A percentile compares a stretch with the other conserved stretches of the same genome.
Evolutionary conservation across 2,888 invertebrate genomes (phyloP).

Genomic region (Sisyra nigra): DNA sequence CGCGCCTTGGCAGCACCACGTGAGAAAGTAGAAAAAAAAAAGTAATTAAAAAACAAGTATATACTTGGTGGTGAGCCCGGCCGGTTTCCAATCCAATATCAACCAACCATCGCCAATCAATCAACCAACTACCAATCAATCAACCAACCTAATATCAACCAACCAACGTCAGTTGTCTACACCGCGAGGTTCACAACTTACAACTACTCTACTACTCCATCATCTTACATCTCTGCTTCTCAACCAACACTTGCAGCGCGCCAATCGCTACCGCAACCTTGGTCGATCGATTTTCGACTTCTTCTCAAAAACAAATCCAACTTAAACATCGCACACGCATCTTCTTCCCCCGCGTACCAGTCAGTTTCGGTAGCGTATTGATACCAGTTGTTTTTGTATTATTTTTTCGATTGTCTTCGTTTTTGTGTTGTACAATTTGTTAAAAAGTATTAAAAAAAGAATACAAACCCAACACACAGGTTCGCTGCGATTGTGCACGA

Average conservation of each 20-base stretch:
- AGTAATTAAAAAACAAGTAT: background rate
- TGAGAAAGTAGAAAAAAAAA: background rate
- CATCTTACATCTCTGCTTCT: slow-evolving; percentile 6
- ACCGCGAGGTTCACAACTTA: slow-evolving; percentile 1
- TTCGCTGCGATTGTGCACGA: slow-evolving; percentile 4
- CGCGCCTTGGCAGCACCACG: slow-evolving; percentile 22
- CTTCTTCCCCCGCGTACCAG: background rate
- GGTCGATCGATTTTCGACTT: background rate
- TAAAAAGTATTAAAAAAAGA: no score
- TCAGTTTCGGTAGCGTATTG: background rate
- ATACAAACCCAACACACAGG: background rate
- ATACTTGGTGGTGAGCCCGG: background rate
- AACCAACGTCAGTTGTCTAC: slow-evolving; percentile 6
- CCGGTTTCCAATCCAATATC: slow-evolving; percentile 14
- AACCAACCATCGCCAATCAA: slow-evolving; percentile 15
- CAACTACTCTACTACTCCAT: slow-evolving; percentile 5
- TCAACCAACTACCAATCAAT: slow-evolving; percentile 7
- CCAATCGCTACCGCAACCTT: background rate
- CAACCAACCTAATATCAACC: slow-evolving; percentile 2
- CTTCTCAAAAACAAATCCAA: slow-evolving; percentile 11
- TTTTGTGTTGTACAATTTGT: background rate
- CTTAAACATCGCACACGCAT: slow-evolving; percentile 9
- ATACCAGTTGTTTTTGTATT: no score
- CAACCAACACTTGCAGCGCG: slow-evolving; percentile 2
- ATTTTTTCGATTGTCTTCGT: background rate